Base-by-base conservation (phyloP, 2,888 invertebrate genomes). In the Chloromyia formosa region DNA sequence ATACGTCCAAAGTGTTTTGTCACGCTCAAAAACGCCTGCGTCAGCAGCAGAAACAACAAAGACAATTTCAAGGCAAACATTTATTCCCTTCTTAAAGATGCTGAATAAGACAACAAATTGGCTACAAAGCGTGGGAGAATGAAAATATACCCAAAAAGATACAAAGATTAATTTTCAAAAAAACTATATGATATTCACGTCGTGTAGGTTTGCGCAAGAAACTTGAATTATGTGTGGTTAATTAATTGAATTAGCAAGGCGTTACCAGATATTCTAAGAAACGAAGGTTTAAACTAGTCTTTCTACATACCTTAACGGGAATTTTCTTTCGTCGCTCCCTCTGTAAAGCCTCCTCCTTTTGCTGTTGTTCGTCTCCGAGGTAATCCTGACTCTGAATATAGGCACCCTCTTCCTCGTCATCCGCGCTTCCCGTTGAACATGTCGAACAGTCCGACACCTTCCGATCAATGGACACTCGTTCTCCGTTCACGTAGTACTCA, bases 371-470 rank as follows among this genome's bases (percentile, higher is more conserved):
- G 12, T 69, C 45, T 14, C 73, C 64, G 7, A 72, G 73, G 14
- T 40, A 35, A 1, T 78, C 80, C 20, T 80, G 80, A 5, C 81
- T 81, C 1, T 78, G 79, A 60, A 81, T 81, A 12, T 22, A n/a
- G n/a, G 12, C n/a, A 40, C 49, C 16, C 22, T 27, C 18, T 60
- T 90, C 89, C 76, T 91, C 92, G 58, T 92, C 93, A 77, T 92
- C 92, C 71, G 91, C 91, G 83, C 93, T 93, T 61, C 91, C 87
- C 66, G 91, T 91, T 10, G 92, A 93, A 80, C 91, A 92, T 1
- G 91, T 91, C 7, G 93, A 93, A 81, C 93, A 93, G 76, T 92
- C 91, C 1, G 93, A 93, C 74, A 87, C 86, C 81, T 91, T 91
- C 73, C 91, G 85, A 54, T 90, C 90, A 74, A 84, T 78, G 0